A percentile compares a stretch with the other conserved stretches of the same genome.
These are phyloP conservation scores for Zenarchopterus dispar DNA, from an alignment of 2,797 vertebrate genomes.

Conservation along the genomic window DNA sequence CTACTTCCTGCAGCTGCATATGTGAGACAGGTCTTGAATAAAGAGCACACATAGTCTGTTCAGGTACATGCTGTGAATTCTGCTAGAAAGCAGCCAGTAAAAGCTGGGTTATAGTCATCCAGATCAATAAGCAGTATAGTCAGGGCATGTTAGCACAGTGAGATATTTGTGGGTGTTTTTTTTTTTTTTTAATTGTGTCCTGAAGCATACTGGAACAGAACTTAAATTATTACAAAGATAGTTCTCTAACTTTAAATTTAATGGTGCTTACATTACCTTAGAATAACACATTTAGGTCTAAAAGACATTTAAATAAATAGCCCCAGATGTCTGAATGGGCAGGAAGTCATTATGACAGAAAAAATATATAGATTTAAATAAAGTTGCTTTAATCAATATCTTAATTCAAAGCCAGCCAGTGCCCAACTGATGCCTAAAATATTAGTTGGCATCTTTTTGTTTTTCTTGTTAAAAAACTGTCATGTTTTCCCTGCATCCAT, in stretches of 20 bases:
- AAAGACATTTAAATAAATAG: slow-evolving; percentile 2
- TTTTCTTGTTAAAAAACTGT: too few relatives aligned
- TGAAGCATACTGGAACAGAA: slow-evolving; percentile 12
- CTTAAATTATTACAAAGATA: slow-evolving; percentile 15
- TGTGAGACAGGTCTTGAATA: slow-evolving; percentile 17
- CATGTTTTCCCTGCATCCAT: too few relatives aligned
- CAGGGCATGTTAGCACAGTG: slow-evolving; percentile 18
- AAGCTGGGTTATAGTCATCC: slow-evolving; percentile 19
- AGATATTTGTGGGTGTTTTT: slow-evolving; percentile 17
- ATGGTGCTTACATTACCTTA: slow-evolving; percentile 1
- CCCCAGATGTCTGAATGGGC: not conserved
- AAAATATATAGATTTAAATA: slow-evolving; percentile 3
- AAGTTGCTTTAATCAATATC: slow-evolving; percentile 9
- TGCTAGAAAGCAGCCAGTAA: slow-evolving; percentile 15
- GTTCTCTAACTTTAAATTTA: slow-evolving; percentile 13
- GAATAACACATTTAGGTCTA: not conserved
- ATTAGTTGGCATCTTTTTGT: too few relatives aligned
- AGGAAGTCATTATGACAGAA: not conserved
- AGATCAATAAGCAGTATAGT: slow-evolving; percentile 33
- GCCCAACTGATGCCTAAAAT: not conserved
- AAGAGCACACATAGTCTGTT: slow-evolving; percentile 13
- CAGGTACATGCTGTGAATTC: slow-evolving; percentile 27
- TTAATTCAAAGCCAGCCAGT: slow-evolving; percentile 3
- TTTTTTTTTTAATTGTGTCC: slow-evolving; percentile 17
- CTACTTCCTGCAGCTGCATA: slow-evolving; percentile 18